These are phyloP conservation scores for Eurypyga helias DNA, from an alignment of 2,113 vertebrate genomes.

Conservation along the genomic window DNA sequence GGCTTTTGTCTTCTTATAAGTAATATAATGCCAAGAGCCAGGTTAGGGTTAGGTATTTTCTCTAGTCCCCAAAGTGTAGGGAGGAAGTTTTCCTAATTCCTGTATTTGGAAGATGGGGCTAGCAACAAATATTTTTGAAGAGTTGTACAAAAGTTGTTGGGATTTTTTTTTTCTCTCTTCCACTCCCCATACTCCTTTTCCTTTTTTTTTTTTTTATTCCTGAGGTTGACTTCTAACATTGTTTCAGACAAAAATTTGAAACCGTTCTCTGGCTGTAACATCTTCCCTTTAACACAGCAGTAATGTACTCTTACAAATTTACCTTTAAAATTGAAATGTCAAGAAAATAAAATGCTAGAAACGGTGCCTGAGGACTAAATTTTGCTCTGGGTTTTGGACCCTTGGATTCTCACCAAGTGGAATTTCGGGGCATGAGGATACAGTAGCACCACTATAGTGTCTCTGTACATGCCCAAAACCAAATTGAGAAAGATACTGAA, in stretches of 20 bases:
- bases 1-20: background rate
- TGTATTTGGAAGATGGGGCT: background rate
- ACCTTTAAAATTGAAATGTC: background rate
- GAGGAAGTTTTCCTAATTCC: background rate
- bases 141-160: background rate
- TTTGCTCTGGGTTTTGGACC: background rate
- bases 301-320: background rate
- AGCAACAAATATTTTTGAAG: background rate
- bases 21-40: background rate
- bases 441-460: background rate
- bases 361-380: background rate
- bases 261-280: background rate
- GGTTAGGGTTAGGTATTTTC: background rate
- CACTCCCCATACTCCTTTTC: accelerated
- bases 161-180: background rate
- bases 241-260: background rate
- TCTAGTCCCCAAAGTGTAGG: background rate
- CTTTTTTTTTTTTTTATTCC: background rate
- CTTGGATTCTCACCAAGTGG: background rate
- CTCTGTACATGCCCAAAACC: background rate
- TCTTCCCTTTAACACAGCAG: background rate
- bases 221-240: background rate
- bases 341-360: background rate
- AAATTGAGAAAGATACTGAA: background rate
- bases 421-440: background rate